Base-by-base conservation (phyloP, 1,140 invertebrate genomes). In the Thaumatotibia leucotreta region DNA sequence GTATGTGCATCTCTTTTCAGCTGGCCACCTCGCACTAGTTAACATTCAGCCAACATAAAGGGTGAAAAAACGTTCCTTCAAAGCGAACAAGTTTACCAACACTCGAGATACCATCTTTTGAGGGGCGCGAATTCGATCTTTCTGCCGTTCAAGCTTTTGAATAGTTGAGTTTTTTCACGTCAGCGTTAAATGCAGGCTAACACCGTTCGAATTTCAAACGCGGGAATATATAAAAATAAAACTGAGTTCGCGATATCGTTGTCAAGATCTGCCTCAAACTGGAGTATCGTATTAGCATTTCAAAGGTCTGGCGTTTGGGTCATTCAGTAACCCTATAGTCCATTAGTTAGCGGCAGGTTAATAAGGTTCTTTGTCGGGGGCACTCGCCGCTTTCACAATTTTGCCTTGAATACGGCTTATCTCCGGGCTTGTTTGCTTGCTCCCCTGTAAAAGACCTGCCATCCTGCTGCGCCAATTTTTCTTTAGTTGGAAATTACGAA, bases 1-100 rank as follows among this genome's bases (percentile, higher is more conserved):
- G 65, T 86, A 83, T 88, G 77, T 86, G 78, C 84, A 88, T 88
- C 84, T 87, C 84, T 74, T 81, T 87, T 84, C 83, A 85, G 70
- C 76, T 79, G 78, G 54, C 76, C 77, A 77, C 65, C 64, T 80
- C 77, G 70, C 77, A 76, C 75, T 72, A 72, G 69, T 77, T 77
- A 77, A 74, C 74, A 74, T 76, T 70, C 76, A 62, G 72, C 68
- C 64, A 64, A 72, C 68, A 75, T 73, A 77, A 82, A 77, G 68
- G 70, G 70, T 73, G 72, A 75, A 77, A 77, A 80, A 78, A 65
- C 50, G 62, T 20, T 63, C 49, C 24, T 52, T 83, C 80, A 83
- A 83, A 83, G 80, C 62, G 67, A 69, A 69, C 68, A 64, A 49
- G 72, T 73, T 70, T 73, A 58, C 63, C 72, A 70, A 68, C 74